These are phyloP conservation scores for Calidris pugnax DNA, from an alignment of 2,113 vertebrate species.

Conservation along the genomic window DNA sequence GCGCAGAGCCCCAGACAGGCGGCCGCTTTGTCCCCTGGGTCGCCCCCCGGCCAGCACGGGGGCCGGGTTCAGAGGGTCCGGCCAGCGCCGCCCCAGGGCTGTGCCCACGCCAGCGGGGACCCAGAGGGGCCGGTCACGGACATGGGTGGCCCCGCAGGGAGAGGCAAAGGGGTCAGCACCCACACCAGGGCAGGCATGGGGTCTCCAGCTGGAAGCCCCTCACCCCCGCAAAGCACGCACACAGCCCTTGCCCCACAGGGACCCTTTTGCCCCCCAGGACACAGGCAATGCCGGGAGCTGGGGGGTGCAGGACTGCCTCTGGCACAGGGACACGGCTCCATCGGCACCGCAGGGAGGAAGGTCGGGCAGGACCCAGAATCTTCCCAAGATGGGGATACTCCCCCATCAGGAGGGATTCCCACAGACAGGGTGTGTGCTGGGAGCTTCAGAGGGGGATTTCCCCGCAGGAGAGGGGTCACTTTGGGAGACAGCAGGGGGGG, in stretches of 20 bases:
- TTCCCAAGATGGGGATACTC: background rate
- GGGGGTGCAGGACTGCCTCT: background rate
- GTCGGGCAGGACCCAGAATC: background rate
- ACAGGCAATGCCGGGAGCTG: accelerated
- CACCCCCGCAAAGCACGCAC: too few species aligned
- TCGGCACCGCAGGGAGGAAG: accelerated
- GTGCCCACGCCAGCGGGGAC: background rate
- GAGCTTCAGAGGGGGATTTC: constrained; percentile 3
- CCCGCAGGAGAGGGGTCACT: background rate
- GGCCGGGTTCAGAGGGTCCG: background rate
- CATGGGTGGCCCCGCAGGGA: accelerated
- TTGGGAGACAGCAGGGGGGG: background rate
- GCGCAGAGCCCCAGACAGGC: constrained; percentile 29
- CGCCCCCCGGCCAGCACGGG: background rate
- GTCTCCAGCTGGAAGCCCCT: background rate
- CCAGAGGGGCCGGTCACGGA: accelerated
- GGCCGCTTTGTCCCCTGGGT: constrained; percentile 25
- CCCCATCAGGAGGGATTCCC: background rate
- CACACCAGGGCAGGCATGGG: background rate
- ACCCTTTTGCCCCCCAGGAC: accelerated
- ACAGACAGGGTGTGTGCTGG: background rate
- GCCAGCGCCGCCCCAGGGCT: background rate
- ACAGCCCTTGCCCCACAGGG: background rate
- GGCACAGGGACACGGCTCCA: background rate
- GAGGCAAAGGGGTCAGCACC: background rate